phyloP scores from a whole-genome alignment of 2,888 invertebrate species.

The Nomada fucata region DNA sequence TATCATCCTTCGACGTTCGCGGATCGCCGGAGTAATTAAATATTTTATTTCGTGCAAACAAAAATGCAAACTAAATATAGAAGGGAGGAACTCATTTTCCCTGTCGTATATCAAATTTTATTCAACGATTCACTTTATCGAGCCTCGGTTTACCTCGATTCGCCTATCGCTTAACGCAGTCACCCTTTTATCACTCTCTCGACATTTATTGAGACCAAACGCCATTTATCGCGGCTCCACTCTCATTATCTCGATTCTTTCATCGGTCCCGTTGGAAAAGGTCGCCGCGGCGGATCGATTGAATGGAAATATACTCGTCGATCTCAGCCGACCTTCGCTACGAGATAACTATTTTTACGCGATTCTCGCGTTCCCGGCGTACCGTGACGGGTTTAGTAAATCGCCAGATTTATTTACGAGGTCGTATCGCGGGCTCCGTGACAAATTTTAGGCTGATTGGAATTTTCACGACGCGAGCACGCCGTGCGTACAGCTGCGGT shows the following conservation, averaged over 20 bases:
- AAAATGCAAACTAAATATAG: too few species aligned
- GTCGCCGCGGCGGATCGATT: slow-evolving; percentile 45
- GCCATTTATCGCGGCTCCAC: slow-evolving; percentile 28
- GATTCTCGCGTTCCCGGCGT: slow-evolving; percentile 56
- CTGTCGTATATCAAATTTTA: slow-evolving; percentile 8
- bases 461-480: slow-evolving; percentile 9
- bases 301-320: slow-evolving; percentile 41
- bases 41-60: too few species aligned
- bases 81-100: background rate
- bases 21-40: too few species aligned
- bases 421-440: slow-evolving; percentile 12
- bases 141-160: background rate
- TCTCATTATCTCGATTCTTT: slow-evolving; percentile 10
- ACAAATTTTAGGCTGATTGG: slow-evolving; percentile 35
- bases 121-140: background rate
- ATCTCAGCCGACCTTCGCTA: slow-evolving; percentile 58
- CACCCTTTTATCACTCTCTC: slow-evolving; percentile 21
- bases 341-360: slow-evolving; percentile 52
- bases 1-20: too few species aligned
- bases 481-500: background rate
- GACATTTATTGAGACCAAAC: slow-evolving; percentile 44
- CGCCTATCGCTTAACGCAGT: background rate
- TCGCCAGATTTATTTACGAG: slow-evolving; percentile 21
- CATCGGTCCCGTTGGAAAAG: slow-evolving; percentile 24
- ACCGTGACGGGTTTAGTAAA: slow-evolving; percentile 54